These are phyloP conservation scores for Xenotilapia caudafasciata DNA, from an alignment of 2,113 vertebrate genomes.

Conservation along the genomic window DNA sequence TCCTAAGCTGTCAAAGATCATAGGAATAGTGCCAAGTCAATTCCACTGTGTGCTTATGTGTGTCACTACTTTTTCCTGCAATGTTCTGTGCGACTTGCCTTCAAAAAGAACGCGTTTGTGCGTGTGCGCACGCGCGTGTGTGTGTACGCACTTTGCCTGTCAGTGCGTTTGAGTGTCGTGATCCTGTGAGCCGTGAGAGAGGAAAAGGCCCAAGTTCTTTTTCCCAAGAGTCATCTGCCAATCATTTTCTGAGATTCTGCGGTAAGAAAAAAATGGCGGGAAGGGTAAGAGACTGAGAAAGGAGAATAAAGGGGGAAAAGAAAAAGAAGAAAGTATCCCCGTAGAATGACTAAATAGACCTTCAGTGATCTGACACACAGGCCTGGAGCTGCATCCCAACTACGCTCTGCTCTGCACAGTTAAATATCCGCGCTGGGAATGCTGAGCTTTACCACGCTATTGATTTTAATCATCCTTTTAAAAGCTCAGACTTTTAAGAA, in stretches of 20 bases:
- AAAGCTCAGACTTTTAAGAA: slow-evolving; percentile 38
- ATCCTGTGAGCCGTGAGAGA: slow-evolving; percentile 45
- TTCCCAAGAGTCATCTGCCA: slow-evolving; percentile 73
- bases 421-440: slow-evolving; percentile 49
- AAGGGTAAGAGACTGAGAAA: slow-evolving; percentile 27
- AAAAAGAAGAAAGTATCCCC: slow-evolving; percentile 55
- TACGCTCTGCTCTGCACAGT: slow-evolving; percentile 26
- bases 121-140: background rate
- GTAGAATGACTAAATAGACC: slow-evolving; percentile 67
- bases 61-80: slow-evolving; percentile 1
- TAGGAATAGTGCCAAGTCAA: background rate
- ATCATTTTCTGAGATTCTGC: slow-evolving; percentile 68
- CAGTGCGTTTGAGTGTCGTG: slow-evolving; percentile 56
- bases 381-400: slow-evolving; percentile 68
- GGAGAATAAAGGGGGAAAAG: slow-evolving; percentile 22
- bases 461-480: slow-evolving; percentile 68
- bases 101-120: slow-evolving; percentile 3
- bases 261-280: slow-evolving; percentile 9
- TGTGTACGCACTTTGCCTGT: slow-evolving; percentile 22
- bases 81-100: slow-evolving; percentile 25
- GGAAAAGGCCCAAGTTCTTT: slow-evolving; percentile 54
- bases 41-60: background rate
- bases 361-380: slow-evolving; percentile 64
- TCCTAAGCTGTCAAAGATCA: slow-evolving; percentile 2
- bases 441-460: slow-evolving; percentile 57